These are phyloP conservation scores for Eupsilia transversa DNA, from an alignment of 2,888 invertebrate species.

Conservation along the genomic window DNA sequence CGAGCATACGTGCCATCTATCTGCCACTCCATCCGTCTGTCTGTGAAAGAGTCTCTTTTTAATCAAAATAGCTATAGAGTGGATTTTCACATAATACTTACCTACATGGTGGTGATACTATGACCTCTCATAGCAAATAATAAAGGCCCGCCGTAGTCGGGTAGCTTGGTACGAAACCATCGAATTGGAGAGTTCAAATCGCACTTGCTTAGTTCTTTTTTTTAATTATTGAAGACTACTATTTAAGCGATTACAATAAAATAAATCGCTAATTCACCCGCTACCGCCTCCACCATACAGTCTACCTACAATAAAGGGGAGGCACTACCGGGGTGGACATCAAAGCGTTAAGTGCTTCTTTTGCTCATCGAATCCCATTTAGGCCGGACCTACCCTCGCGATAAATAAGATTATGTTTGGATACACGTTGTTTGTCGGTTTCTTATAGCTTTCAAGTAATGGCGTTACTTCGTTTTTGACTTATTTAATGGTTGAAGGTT, in stretches of 20 bases:
- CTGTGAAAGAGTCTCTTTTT: neutral
- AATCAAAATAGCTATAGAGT: neutral
- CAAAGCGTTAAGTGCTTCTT: constrained; percentile 90
- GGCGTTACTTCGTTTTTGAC: constrained; percentile 65
- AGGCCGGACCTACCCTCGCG: constrained; percentile 81
- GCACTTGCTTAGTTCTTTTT: no score
- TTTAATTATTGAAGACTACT: no score
- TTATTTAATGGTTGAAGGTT: constrained; percentile 64
- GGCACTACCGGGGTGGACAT: constrained; percentile 84
- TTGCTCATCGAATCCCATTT: constrained; percentile 84
- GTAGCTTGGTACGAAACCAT: no score
- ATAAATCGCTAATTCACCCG: constrained; percentile 6
- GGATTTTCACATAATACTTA: neutral
- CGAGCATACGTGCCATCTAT: no score
- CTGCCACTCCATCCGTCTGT: neutral
- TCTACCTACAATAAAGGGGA: constrained; percentile 74
- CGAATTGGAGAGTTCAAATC: no score
- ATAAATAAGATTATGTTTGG: constrained; percentile 89
- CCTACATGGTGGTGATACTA: neutral
- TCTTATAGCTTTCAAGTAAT: constrained; percentile 73
- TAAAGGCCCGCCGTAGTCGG: no score
- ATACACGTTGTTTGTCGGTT: constrained; percentile 73
- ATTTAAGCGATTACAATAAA: neutral
- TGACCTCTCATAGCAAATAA: no score
- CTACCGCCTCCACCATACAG: constrained; percentile 18